These are phyloP conservation scores for Scaptomyza tumidula DNA, from an alignment of 2,888 invertebrate genomes.

Conservation along the genomic window DNA sequence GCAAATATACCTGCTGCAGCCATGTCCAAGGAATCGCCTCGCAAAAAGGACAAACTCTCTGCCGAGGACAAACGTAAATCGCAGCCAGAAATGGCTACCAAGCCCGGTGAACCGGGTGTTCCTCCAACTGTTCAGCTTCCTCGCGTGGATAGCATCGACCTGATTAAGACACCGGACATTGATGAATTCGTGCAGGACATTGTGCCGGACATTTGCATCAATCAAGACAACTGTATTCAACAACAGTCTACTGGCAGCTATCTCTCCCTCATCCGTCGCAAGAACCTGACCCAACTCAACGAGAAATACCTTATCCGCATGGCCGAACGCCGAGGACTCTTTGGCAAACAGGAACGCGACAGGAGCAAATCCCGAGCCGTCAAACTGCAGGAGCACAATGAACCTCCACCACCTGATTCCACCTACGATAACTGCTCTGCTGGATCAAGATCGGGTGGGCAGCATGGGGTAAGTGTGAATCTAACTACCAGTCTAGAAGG, in stretches of 20 bases:
- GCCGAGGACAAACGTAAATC: slow-evolving; percentile 59
- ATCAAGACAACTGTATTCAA: slow-evolving; percentile 85
- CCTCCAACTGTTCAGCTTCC: slow-evolving; percentile 28
- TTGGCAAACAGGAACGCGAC: slow-evolving; percentile 86
- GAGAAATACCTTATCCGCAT: slow-evolving; percentile 93
- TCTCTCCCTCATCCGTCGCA: slow-evolving; percentile 87
- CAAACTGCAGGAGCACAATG: slow-evolving; percentile 80
- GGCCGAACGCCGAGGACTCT: slow-evolving; percentile 92
- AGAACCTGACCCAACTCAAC: slow-evolving; percentile 89
- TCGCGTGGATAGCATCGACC: slow-evolving; percentile 61
- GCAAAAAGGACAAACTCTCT: slow-evolving; percentile 67
- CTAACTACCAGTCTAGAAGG: not conserved
- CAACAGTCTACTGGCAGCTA: slow-evolving; percentile 86
- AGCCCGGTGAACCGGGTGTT: slow-evolving; percentile 25
- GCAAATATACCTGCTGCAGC: slow-evolving; percentile 81
- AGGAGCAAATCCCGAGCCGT: slow-evolving; percentile 82
- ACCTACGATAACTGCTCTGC: slow-evolving; percentile 56
- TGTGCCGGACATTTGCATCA: slow-evolving; percentile 87
- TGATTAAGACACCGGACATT: slow-evolving; percentile 74
- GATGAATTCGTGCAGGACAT: slow-evolving; percentile 88
- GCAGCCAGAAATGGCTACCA: slow-evolving; percentile 40
- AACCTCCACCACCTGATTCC: slow-evolving; percentile 46
- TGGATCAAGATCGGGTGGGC: slow-evolving; percentile 46
- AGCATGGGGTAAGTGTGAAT: slow-evolving; percentile 54
- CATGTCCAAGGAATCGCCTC: slow-evolving; percentile 68